Base-by-base conservation (phyloP, 2,113 vertebrate genomes). In the Mixornis gularis region DNA sequence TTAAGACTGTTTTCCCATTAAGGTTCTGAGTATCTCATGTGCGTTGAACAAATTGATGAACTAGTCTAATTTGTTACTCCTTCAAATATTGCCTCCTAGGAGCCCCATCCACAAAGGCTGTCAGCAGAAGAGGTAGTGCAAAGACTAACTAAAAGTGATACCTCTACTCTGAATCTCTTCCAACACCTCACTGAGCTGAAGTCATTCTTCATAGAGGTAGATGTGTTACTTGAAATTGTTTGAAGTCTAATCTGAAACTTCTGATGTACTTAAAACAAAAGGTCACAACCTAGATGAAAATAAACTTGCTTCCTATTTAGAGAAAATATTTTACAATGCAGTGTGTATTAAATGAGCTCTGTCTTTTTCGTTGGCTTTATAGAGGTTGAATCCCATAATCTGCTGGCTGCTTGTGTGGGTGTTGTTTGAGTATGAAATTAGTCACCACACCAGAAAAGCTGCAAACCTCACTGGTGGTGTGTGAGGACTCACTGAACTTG, bases 121-220 rank as follows among this genome's bases (percentile, higher is more conserved):
- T 98, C 98, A 74, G 98, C 98, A 90, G 99, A 99, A 94, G 99
- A 99, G 81, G 98, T 98, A 73, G 95, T 99, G 65, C 99, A 98
- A 94, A 98, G 97, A 93, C 98, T 98, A 69, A 96, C 97, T 83
- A 98, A 97, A 95, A 96, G 97, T 43, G 99, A 99, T 91, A 98
- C 97, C 3, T 98, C 97, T 95, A 97, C 98, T 51, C 93, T 99
- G 83, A 99, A 97, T 96, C 95, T 99, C 85, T 99, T 99, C 46
- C 98, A 99, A 56, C 98, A 99, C 89, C 98, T 99, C 86, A 92
- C 98, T 46, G 98, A 99, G 86, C 98, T 99, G 87, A 99, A 99
- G 93, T 99, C 99, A 34, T 99, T 99, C 97, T 99, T 99, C 81
- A 98, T 99, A 76, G 99, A 99, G 99, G 99, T 99, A 97, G 36